Base-by-base conservation (phyloP, 2,113 vertebrate species). In the Sisor rabdophorus region DNA sequence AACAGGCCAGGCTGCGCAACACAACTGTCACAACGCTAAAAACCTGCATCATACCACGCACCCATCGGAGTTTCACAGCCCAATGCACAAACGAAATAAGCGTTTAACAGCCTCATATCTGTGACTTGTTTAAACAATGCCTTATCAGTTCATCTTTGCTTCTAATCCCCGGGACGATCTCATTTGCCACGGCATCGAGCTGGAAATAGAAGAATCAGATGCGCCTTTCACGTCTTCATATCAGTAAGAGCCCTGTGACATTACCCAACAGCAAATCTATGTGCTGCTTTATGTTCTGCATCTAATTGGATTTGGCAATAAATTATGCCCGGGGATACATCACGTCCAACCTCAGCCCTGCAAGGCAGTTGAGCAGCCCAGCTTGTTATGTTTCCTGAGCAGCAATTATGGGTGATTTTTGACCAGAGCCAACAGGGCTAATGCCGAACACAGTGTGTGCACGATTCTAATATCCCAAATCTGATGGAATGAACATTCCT, bases 371-470 rank as follows among this genome's bases (percentile, higher is more conserved):
- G 89, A 86, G 89, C 88, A 85, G 89, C 88, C 87, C 86, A 70
- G 89, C 87, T 90, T 91, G 89, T 92, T 92, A 91, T 90, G 89
- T 91, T 90, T 89, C 88, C 88, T 92, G 90, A 91, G 86, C 88
- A 85, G 89, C 90, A 91, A 92, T 92, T 91, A 92, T 89, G 87
- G 85, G 88, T 89, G 84, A 91, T 91, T 90, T 91, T 89, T 90
- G 87, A 69, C 75, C 40, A 54, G 30, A 47, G 61, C 63, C 54
- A 73, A 61, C 47, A 65, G 19, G 48, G 61, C 30, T 73, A n/a
- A 52, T 52, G 61, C 61, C 60, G 86, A 79, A 90, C 87, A 87
- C 84, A 89, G 85, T 86, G 77, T 86, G 83, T 84, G 88, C 86
- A 88, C 87, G 87, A 85, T 89, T 83, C 84, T 91, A 90, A 91